Evolutionary conservation across 2,797 vertebrate species (phyloP), one percentile per base, ranked within the genome.

Genomic region (Acanthis flammea): DNA sequence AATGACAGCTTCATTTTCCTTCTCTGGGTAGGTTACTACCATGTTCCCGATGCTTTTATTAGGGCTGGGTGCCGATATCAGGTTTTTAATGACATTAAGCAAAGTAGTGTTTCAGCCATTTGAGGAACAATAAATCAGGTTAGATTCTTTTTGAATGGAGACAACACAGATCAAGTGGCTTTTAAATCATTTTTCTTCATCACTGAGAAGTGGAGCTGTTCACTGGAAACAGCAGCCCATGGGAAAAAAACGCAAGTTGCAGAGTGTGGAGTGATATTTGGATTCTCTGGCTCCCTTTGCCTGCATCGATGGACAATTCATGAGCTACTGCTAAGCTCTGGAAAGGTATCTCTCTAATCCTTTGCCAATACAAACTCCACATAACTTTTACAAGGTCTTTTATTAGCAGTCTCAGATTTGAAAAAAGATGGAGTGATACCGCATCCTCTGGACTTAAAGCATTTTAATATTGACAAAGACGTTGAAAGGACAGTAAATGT

Each of bases 1-100:
- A 97, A 98, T 97, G 97, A 98, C 97, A 97, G 95, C 91, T 98
- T 97, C 92, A 95, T 97, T 97, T 97, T 97, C 95, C 72, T 92
- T 97, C 92, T 87, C 66, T 88, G 86, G 79, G 85, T 95, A 95
- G 86, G 96, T 95, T 96, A 86, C 90, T 95, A 88, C 85, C 87
- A 74, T 90, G 93, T 94, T 97, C 89, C 92, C 3, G 4, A 90
- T 80, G 96, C 86, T 96, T 97, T 97, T 96, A 97, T 97, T 97
- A 94, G 94, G 94, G 81, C 90, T 42, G 77, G 95, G 95, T 96
- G 96, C 96, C 14, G 76, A 96, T 95, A 91, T 31, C 79, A 91
- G 88, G 73, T 93, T 95, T 93, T 96, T 89, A 93, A 96, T 94
- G 94, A 90, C 87, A 92, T 97, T 96, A 97, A 96, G 92, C 84